Evolutionary conservation across 1,140 invertebrate species (phyloP).

Genomic region (Fragariocoptes setiger): DNA sequence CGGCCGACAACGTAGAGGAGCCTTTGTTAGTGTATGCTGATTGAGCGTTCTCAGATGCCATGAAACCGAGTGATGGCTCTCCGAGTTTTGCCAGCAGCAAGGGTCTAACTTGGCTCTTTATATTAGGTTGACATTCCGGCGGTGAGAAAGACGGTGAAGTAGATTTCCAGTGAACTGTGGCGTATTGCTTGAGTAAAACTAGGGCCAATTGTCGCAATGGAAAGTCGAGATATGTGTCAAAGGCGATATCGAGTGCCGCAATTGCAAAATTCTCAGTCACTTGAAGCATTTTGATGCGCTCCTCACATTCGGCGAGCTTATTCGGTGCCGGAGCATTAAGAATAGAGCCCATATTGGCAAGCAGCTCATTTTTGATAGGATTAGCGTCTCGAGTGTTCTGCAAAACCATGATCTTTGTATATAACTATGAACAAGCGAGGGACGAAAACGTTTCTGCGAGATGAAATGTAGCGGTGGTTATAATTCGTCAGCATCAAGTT

Average conservation of each 20-base stretch:
- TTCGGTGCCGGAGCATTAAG: too few species aligned
- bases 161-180: conserved; percentile 34
- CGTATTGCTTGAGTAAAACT: conserved; percentile 38
- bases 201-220: conserved; percentile 34
- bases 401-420: too few species aligned
- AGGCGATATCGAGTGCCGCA: conserved; percentile 35
- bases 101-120: conserved; percentile 3
- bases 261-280: too few species aligned
- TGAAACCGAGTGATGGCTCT: not conserved
- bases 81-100: conserved; percentile 1
- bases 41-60: not conserved
- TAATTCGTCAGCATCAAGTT: too few species aligned
- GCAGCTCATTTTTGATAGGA: too few species aligned
- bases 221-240: conserved; percentile 29
- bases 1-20: not conserved
- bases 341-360: too few species aligned
- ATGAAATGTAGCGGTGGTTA: too few species aligned
- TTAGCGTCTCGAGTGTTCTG: too few species aligned
- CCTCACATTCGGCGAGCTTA: too few species aligned
- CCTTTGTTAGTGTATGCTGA: not conserved
- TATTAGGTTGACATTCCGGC: conserved; percentile 23
- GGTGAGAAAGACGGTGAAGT: conserved; percentile 26
- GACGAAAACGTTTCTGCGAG: too few species aligned
- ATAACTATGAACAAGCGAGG: too few species aligned
- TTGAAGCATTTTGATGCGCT: too few species aligned